These are phyloP conservation scores for Eurystomus gularis DNA, from an alignment of 2,113 vertebrate species.

Conservation along the genomic window DNA sequence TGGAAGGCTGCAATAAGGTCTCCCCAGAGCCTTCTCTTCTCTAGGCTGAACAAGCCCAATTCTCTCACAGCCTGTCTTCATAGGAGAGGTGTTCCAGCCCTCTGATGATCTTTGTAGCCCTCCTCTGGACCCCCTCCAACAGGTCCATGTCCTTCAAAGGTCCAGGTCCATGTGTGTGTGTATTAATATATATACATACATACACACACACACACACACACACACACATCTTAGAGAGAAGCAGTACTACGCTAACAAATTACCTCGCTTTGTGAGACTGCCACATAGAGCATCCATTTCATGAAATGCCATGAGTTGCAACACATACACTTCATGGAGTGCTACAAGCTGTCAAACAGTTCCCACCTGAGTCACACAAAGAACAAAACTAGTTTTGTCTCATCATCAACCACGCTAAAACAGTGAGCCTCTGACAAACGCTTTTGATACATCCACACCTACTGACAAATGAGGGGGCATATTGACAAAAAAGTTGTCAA, in stretches of 20 bases:
- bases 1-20: no score
- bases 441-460: neutral
- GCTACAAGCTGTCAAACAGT: neutral
- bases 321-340: neutral
- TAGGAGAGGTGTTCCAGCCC: no score
- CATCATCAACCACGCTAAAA: neutral
- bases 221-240: neutral
- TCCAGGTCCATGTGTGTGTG: no score
- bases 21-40: no score
- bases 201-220: no score
- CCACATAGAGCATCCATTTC: neutral
- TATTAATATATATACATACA: no score
- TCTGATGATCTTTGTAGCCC: no score
- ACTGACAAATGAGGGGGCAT: accelerated
- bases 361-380: neutral
- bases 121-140: no score
- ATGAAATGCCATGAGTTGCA: neutral
- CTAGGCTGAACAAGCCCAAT: no score
- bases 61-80: no score
- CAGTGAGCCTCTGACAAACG: accelerated
- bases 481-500: neutral
- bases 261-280: neutral
- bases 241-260: neutral
- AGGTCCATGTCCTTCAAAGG: no score
- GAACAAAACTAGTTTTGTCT: neutral